Evolutionary conservation across 2,797 vertebrate genomes (phyloP), one percentile per base, ranked within the genome.

Genomic region (Macrochelys suwanniensis): DNA sequence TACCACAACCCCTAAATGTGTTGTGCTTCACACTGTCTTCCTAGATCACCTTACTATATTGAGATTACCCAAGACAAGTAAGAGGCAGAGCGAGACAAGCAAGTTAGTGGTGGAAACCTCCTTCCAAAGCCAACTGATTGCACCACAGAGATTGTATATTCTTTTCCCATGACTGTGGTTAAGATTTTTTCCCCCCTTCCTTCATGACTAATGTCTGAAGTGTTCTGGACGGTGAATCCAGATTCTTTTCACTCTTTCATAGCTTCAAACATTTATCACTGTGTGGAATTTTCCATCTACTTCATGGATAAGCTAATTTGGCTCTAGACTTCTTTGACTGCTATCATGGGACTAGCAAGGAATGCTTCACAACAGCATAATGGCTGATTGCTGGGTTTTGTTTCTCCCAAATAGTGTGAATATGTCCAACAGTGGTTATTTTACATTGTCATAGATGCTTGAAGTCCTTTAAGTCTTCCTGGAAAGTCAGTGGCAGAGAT

Each of bases 311-410:
- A 89, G 51, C 28, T 94, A 92, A 54, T 92, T 80, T 3, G 2
- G 84, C 89, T 95, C 16, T 59, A 74, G 85, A 90, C 92, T 94
- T 42, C 19, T 71, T 71, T 37, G 68, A 71, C 21, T 65, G 9
- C 93, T 95, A 92, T 90, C 94, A 89, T 42, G 45, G 85, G 87
- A 26, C 85, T 93, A 87, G 85, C 87, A 0, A 2, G 57, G 87
- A 95, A 88, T 0, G 7, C 49, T 90, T 90, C 9, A 5, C 68
- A 92, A 85, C 87, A 94, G 89, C 61, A 71, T 87, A 84, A 86
- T 19, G 4, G 90, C 95, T 97, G 94, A 95, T 92, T 95, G 81
- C 88, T 94, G 95, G 87, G 68, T 94, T 95, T 96, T 92, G 79
- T 93, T 86, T 90, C 89, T 85, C 89, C 85, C 92, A 92, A 83